Percentiles rank a stretch among this genome's conserved stretches.
Evolutionary conservation across 1,140 invertebrate genomes (phyloP).

Genomic region (Plutomurus gul): DNA sequence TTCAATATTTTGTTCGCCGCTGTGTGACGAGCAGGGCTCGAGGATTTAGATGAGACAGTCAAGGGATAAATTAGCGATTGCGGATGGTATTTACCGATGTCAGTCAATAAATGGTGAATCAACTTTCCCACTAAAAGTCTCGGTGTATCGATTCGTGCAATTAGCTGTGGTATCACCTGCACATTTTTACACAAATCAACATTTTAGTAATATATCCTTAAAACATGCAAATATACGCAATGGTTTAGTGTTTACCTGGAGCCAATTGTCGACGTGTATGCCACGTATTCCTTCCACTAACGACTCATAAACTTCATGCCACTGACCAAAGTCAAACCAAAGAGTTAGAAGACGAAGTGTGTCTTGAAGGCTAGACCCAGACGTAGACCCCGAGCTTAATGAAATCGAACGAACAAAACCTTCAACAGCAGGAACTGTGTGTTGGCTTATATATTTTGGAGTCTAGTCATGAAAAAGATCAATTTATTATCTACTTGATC

Average conservation of each 20-base stretch:
- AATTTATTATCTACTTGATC: no score
- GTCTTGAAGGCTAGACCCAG: conserved; percentile 95
- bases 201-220: no score
- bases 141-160: conserved; percentile 95
- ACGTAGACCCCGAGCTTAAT: conserved; percentile 73
- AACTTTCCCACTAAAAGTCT: conserved; percentile 82
- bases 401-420: conserved; percentile 96
- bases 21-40: conserved; percentile 76
- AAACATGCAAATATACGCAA: not conserved
- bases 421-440: conserved; percentile 90
- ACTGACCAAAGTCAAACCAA: conserved; percentile 95
- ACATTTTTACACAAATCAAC: conserved; percentile 9
- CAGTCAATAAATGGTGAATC: conserved; percentile 81
- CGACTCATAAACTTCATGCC: conserved; percentile 90
- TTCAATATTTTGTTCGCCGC: conserved; percentile 95
- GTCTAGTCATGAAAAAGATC: conserved; percentile 43
- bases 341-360: conserved; percentile 89
- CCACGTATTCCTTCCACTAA: conserved; percentile 87
- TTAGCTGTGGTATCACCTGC: conserved; percentile 94
- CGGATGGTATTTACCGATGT: conserved; percentile 71
- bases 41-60: conserved; percentile 96
- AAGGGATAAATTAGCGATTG: conserved; percentile 95
- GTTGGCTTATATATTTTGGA: conserved; percentile 67
- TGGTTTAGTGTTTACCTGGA: conserved; percentile 70
- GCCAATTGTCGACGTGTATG: conserved; percentile 97